Evolutionary conservation across 2,113 vertebrate genomes (phyloP).

Genomic region (Beaufortia kweichowensis): DNA sequence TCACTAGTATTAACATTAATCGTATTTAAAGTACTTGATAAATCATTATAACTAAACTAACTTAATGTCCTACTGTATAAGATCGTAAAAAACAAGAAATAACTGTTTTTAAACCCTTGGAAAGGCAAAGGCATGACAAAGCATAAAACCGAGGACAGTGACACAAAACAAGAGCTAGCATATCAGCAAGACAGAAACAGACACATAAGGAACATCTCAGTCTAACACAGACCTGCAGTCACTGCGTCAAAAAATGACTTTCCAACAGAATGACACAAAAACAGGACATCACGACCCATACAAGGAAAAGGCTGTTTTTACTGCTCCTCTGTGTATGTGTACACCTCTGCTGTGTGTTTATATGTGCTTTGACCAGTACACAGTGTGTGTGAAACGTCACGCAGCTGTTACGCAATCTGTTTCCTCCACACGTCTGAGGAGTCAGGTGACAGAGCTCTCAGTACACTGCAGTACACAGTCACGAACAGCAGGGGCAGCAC

Average conservation of each 20-base stretch:
- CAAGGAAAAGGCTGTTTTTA: neutral
- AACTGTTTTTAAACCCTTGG: neutral
- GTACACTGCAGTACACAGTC: conserved; percentile 37
- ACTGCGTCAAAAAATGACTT: neutral
- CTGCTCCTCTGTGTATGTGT: neutral
- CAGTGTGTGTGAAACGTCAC: conserved; percentile 37
- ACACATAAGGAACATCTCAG: conserved; percentile 33
- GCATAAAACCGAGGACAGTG: conserved; percentile 5
- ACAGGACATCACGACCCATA: neutral
- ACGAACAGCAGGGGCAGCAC: conserved; percentile 50
- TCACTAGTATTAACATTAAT: neutral
- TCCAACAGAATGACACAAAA: neutral
- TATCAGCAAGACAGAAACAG: conserved; percentile 30
- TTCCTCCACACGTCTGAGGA: conserved; percentile 53
- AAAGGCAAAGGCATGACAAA: conserved; percentile 33
- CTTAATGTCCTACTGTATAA: too few species aligned
- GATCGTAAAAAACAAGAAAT: too few species aligned
- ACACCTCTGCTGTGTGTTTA: conserved; percentile 42
- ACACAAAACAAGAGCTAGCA: conserved; percentile 18
- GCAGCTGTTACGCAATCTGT: conserved; percentile 69
- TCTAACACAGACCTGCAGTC: conserved; percentile 55
- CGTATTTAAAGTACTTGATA: neutral
- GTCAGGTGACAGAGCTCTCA: conserved; percentile 44
- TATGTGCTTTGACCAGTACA: conserved; percentile 5
- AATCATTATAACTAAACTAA: neutral